These are phyloP conservation scores for Eupeodes latifasciatus DNA, from an alignment of 2,888 invertebrate species.

Conservation along the genomic window DNA sequence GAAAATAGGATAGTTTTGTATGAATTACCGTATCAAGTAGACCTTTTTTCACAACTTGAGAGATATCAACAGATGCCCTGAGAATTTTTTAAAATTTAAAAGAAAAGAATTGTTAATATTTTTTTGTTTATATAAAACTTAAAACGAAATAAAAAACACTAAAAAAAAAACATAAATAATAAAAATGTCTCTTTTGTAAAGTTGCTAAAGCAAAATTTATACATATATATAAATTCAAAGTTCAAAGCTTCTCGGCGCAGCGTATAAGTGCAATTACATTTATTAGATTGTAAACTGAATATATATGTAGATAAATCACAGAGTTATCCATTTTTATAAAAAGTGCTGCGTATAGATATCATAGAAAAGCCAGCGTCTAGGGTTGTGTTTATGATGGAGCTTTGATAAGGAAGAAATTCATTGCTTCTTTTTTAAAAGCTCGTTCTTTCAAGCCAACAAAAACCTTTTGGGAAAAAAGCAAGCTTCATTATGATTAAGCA, in stretches of 20 bases:
- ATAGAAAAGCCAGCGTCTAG: no score
- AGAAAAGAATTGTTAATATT: neutral
- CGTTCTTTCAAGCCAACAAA: no score
- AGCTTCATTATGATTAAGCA: no score
- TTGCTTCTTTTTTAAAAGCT: no score
- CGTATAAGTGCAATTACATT: neutral
- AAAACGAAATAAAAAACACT: conserved; percentile 18
- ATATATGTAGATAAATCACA: no score
- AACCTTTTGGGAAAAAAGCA: no score
- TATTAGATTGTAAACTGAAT: neutral
- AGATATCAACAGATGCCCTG: conserved; percentile 90
- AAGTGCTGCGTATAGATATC: no score
- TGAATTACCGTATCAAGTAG: conserved; percentile 89
- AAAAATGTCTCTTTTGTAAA: conserved; percentile 71
- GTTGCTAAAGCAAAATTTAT: conserved; percentile 37
- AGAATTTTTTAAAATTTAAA: neutral
- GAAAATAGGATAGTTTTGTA: neutral
- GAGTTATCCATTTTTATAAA: no score
- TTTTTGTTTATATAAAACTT: neutral
- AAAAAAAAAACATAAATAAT: conserved; percentile 29
- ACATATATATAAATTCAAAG: neutral
- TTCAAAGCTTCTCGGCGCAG: neutral
- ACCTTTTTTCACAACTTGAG: conserved; percentile 89
- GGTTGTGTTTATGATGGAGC: no score
- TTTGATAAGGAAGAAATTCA: no score